These are phyloP conservation scores for Alaudala cheleensis DNA, from an alignment of 2,113 vertebrate species.

Conservation along the genomic window DNA sequence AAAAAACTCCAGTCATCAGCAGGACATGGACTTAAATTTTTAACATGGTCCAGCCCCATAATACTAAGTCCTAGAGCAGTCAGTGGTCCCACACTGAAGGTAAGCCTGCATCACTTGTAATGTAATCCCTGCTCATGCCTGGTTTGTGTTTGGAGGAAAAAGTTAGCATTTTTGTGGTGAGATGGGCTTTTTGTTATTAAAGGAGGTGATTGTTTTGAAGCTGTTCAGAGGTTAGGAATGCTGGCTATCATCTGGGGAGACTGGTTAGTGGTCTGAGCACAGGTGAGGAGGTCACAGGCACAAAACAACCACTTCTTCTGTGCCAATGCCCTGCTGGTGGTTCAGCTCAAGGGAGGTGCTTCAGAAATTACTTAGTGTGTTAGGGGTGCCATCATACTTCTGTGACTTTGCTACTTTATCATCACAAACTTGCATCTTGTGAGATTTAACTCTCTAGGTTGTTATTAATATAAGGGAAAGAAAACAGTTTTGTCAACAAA, in stretches of 20 bases:
- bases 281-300: constrained; percentile 17
- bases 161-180: constrained; percentile 19
- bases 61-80: background rate
- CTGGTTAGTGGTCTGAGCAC: background rate
- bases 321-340: background rate
- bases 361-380: background rate
- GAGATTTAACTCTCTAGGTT: background rate
- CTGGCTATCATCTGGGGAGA: background rate
- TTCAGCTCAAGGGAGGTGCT: background rate
- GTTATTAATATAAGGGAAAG: background rate
- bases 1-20: background rate
- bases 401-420: background rate
- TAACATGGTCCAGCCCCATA: background rate
- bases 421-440: background rate
- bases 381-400: background rate
- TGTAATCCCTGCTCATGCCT: background rate
- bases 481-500: background rate
- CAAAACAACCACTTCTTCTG: background rate
- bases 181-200: background rate
- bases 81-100: background rate
- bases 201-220: constrained; percentile 1
- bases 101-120: background rate
- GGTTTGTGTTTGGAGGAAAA: background rate
- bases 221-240: constrained; percentile 37
- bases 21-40: background rate